phyloP scores from a whole-genome alignment of 2,113 vertebrate species.

The Psilopogon haemacephalus region DNA sequence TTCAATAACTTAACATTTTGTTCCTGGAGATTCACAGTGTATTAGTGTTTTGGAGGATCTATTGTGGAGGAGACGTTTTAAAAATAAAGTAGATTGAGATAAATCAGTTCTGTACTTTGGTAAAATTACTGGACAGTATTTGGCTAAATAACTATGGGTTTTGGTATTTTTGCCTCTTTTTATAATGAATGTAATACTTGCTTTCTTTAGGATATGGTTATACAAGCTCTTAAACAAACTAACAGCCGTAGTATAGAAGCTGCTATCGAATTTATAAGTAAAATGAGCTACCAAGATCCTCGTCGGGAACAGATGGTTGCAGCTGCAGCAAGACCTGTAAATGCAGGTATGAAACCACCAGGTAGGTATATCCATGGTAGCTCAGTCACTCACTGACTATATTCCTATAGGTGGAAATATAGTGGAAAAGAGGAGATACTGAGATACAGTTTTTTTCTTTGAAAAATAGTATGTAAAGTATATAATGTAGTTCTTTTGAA shows the following conservation, averaged over 20 bases:
- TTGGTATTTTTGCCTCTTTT: background rate
- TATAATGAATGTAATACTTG: conserved; percentile 9
- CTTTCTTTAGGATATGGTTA: conserved; percentile 84
- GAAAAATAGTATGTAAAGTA: background rate
- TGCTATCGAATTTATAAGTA: conserved; percentile 89
- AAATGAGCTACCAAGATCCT: conserved; percentile 92
- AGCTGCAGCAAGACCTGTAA: conserved; percentile 80
- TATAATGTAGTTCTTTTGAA: background rate
- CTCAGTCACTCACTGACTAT: background rate
- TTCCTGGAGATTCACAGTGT: background rate
- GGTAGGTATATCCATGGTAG: conserved; percentile 73
- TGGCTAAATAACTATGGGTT: background rate
- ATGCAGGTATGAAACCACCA: conserved; percentile 82
- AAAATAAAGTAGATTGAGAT: background rate
- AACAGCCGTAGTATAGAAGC: conserved; percentile 87
- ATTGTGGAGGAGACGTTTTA: background rate
- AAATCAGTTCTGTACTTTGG: background rate
- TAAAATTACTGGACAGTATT: background rate
- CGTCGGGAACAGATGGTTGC: conserved; percentile 87
- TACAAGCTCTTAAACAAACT: conserved; percentile 84
- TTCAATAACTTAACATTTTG: background rate
- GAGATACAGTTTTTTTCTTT: background rate
- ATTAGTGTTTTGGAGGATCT: background rate
- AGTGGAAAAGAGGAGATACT: background rate
- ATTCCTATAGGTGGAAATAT: background rate